These are phyloP conservation scores for Barnardius zonarius DNA, from an alignment of 2,113 vertebrate genomes.

Conservation along the genomic window DNA sequence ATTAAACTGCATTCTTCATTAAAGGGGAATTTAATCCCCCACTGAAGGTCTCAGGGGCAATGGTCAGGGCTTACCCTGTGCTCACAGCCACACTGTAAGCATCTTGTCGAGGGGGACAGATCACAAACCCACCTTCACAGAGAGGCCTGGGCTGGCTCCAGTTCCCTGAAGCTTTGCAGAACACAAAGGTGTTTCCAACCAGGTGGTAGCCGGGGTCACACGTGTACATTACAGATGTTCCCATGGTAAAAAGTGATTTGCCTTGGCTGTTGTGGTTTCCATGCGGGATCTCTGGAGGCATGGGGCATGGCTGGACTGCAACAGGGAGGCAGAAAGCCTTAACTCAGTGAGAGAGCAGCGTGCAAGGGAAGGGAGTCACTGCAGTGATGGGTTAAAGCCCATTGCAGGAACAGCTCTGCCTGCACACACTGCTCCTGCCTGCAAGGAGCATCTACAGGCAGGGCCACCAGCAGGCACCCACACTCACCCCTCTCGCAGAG, in stretches of 20 bases:
- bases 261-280: not conserved
- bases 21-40: not conserved
- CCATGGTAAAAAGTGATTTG: accelerated
- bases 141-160: slow-evolving; percentile 29
- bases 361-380: too few species aligned
- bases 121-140: not conserved
- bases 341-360: accelerated
- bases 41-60: not conserved
- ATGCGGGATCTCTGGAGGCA: not conserved
- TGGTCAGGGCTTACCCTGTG: too few species aligned
- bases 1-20: not conserved
- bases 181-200: not conserved
- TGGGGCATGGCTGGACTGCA: not conserved
- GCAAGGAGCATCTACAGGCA: not conserved
- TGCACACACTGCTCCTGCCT: not conserved
- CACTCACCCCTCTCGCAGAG: not conserved
- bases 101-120: not conserved
- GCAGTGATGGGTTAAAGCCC: too few species aligned
- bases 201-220: slow-evolving; percentile 34
- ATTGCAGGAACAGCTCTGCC: not conserved
- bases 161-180: not conserved
- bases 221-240: not conserved
- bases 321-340: not conserved
- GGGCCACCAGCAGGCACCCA: not conserved
- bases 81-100: not conserved